phyloP scores from a whole-genome alignment of 1,140 invertebrate species.

The Rhagoletis pomonella region DNA sequence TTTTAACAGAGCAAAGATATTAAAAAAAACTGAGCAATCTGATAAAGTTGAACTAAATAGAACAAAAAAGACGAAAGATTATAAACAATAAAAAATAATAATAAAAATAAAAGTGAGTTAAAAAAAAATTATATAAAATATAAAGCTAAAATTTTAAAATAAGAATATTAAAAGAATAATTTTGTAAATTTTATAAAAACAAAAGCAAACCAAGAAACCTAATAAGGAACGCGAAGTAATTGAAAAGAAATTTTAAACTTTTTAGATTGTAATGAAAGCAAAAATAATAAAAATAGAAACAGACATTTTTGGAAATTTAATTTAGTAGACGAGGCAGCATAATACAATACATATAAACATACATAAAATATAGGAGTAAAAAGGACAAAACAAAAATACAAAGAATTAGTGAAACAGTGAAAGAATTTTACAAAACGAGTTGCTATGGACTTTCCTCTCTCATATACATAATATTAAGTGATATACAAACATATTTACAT shows the following conservation, averaged over 20 bases:
- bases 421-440: slow-evolving; percentile 50
- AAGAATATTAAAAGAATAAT: slow-evolving; percentile 57
- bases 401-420: not conserved
- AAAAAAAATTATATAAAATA: slow-evolving; percentile 8
- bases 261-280: not conserved
- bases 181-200: slow-evolving; percentile 74
- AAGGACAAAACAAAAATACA: not conserved
- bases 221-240: slow-evolving; percentile 59
- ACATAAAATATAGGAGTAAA: slow-evolving; percentile 1
- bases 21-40: not conserved
- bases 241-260: slow-evolving; percentile 59
- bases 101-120: not conserved
- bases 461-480: slow-evolving; percentile 14
- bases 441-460: slow-evolving; percentile 42
- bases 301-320: slow-evolving; percentile 32
- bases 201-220: slow-evolving; percentile 57
- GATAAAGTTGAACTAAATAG: not conserved
- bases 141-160: not conserved
- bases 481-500: slow-evolving; percentile 14
- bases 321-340: not conserved
- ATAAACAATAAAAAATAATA: slow-evolving; percentile 57
- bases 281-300: not conserved
- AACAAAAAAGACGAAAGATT: slow-evolving; percentile 55
- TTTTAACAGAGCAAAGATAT: not conserved
- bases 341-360: not conserved